These are phyloP conservation scores for Myiotriccus ornatus DNA, from an alignment of 2,797 vertebrate species.

Conservation along the genomic window DNA sequence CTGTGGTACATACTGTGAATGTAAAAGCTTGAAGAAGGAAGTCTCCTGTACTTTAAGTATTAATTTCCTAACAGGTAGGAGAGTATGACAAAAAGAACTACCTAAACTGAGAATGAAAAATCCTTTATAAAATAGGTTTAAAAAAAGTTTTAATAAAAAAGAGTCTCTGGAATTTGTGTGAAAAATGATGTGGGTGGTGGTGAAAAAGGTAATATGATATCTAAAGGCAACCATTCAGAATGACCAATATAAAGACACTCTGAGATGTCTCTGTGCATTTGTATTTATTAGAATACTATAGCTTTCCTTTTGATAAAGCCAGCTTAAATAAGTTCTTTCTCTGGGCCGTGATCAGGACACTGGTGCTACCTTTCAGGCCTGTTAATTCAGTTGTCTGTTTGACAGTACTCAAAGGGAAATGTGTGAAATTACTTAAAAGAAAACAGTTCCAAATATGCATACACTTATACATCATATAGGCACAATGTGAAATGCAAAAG, in stretches of 20 bases:
- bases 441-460: background rate
- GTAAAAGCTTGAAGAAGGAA: background rate
- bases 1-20: background rate
- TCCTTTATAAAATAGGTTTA: fast-evolving
- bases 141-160: background rate
- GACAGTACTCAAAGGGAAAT: background rate
- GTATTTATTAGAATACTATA: background rate
- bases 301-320: background rate
- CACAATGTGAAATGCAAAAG: background rate
- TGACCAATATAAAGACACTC: background rate
- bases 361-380: background rate
- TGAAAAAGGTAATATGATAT: background rate
- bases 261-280: background rate
- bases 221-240: background rate
- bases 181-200: fast-evolving
- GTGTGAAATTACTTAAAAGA: background rate
- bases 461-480: background rate
- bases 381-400: background rate
- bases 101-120: background rate
- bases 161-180: background rate
- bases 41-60: background rate
- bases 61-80: background rate
- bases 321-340: background rate
- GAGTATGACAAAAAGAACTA: background rate
- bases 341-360: background rate